Base-by-base conservation (phyloP, 2,797 vertebrate genomes). In the Sarcoramphus papa region DNA sequence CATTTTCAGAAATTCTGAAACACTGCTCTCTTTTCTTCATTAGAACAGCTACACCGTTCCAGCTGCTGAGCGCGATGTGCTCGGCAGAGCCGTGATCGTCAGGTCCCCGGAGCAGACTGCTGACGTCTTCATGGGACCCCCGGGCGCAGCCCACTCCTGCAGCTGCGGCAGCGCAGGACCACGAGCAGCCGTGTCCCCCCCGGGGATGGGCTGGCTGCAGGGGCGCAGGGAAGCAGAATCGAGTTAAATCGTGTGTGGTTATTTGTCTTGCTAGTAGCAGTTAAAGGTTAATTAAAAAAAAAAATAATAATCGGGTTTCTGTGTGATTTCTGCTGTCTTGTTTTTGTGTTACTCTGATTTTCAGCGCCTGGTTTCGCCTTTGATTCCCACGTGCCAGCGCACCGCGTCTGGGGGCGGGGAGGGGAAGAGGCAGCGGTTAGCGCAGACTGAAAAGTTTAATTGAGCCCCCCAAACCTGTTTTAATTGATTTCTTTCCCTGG, bases 231-330 rank as follows among this genome's bases (percentile, higher is more conserved):
- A 59, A 31, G 54, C 24, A 54, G 27, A 35, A 8, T 45, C 24
- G 11, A 5, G 5, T 33, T 65, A 33, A 17, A 59, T 20, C 3
- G 0, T 10, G 4, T 4, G 11, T 27, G 35, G 43, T 56, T 56
- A 17, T 51, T 79, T 90, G 41, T 21, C 7, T 10, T 22, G 67
- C 65, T 81, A 23, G 13, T 37, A 65, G 54, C 20, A 74, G 43
- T 67, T 69, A 86, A 65, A 79, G 10, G 9, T 27, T 60, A 27
- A 60, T 64, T 60, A 3, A 0, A 10, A 35, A 68, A 33, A 35
- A 41, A 6, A 63, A 47, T 62, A 28, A 77, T 45, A 7, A 5
- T 1, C 4, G 10, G 5, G 4, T 0, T 7, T 73, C 62, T 41
- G 11, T 53, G 37, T 27, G 65, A 45, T 68, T 75, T 79, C 47